Percentiles rank a stretch among this genome's conserved stretches.
These are phyloP conservation scores for Timandra comae DNA, from an alignment of 2,888 invertebrate species.

Conservation along the genomic window DNA sequence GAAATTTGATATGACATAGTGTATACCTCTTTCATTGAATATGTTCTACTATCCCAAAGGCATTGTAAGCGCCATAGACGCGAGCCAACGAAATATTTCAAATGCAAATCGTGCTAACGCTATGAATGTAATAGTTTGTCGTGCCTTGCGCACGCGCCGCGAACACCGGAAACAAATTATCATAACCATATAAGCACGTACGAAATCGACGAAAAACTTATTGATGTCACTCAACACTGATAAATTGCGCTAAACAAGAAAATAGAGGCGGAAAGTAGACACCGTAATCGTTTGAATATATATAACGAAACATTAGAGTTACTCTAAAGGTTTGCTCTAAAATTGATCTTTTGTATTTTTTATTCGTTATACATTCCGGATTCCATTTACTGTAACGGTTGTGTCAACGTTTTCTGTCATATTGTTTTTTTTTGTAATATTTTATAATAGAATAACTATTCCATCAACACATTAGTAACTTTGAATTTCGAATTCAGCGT, in stretches of 20 bases:
- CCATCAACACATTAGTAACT: too few relatives aligned
- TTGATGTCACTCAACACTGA: constrained; percentile 65
- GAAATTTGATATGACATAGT: constrained; percentile 70
- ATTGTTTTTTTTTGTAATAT: constrained; percentile 23
- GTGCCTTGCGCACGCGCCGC: constrained; percentile 72
- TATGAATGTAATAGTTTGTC: constrained; percentile 74
- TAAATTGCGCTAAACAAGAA: constrained; percentile 68
- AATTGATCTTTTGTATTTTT: constrained; percentile 39
- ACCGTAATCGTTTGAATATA: constrained; percentile 42
- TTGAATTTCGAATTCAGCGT: too few relatives aligned
- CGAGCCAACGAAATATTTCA: constrained; percentile 71
- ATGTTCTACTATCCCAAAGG: constrained; percentile 47
- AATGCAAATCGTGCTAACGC: constrained; percentile 75
- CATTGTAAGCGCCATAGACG: constrained; percentile 64
- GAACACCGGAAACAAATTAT: constrained; percentile 75
- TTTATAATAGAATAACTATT: too few relatives aligned
- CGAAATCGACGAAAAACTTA: constrained; percentile 68
- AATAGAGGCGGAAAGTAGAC: constrained; percentile 47
- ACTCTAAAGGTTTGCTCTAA: constrained; percentile 34
- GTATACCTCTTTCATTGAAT: constrained; percentile 50
- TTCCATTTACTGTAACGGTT: constrained; percentile 43
- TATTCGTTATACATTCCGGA: constrained; percentile 35
- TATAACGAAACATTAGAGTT: constrained; percentile 11
- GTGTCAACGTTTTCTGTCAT: constrained; percentile 24
- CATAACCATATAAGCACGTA: constrained; percentile 73